Conservation (phyloP, 1,140 invertebrate species). For the Drosophila varians region DNA sequence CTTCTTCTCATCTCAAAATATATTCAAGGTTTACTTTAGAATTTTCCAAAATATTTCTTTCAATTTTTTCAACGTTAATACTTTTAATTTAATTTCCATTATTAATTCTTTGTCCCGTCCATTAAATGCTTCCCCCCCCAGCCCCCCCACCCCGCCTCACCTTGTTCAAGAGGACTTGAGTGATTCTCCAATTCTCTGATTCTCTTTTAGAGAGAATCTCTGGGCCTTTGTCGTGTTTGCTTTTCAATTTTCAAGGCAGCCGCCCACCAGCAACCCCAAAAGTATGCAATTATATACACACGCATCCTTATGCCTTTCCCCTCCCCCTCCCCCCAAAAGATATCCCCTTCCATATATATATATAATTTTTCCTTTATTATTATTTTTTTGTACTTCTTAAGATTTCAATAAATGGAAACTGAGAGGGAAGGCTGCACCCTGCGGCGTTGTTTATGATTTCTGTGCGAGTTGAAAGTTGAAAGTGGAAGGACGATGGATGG, state of each 20-base stretch:
- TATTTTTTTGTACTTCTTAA: slow-evolving; percentile 21
- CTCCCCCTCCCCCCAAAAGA: background rate
- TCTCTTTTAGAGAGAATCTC: too few relatives aligned
- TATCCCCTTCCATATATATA: slow-evolving; percentile 8
- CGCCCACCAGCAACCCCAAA: slow-evolving; percentile 65
- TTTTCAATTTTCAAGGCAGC: slow-evolving; percentile 57
- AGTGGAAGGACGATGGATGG: too few relatives aligned
- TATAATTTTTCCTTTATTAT: slow-evolving; percentile 24
- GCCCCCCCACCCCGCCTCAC: background rate
- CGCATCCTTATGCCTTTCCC: background rate
- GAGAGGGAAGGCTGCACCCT: slow-evolving; percentile 26
- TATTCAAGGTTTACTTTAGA: too few relatives aligned
- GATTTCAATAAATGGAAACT: slow-evolving; percentile 77
- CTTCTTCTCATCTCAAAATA: too few relatives aligned
- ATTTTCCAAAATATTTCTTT: background rate
- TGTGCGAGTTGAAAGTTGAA: slow-evolving; percentile 54
- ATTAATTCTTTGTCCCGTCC: slow-evolving; percentile 13
- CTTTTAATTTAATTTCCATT: slow-evolving; percentile 21
- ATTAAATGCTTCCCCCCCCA: slow-evolving; percentile 3
- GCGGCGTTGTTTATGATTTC: slow-evolving; percentile 77
- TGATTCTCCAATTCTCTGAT: slow-evolving; percentile 11
- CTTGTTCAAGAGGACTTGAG: slow-evolving; percentile 20
- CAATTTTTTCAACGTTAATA: background rate
- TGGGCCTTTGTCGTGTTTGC: slow-evolving; percentile 40
- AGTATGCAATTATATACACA: slow-evolving; percentile 66